phyloP scores from a whole-genome alignment of 2,888 invertebrate genomes.

The Cheilosia vernalis region DNA sequence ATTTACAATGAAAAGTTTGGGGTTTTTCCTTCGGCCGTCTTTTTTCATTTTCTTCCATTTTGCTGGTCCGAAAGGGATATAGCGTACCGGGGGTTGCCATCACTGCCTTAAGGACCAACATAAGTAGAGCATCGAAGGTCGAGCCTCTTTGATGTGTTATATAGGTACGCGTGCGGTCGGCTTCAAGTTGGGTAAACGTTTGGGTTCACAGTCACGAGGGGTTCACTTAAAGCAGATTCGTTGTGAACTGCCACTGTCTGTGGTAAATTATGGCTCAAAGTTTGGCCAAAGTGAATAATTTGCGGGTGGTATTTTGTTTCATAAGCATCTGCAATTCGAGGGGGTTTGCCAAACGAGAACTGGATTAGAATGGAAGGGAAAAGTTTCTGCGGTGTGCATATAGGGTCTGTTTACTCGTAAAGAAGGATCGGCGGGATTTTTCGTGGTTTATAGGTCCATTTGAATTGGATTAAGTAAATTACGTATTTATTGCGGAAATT shows the following conservation, averaged over 20 bases:
- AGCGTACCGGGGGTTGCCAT: background rate
- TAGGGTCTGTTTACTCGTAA: background rate
- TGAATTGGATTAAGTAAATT: conserved; percentile 22
- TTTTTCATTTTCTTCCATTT: background rate
- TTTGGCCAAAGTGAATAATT: conserved; percentile 49
- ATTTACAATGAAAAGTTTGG: conserved; percentile 58
- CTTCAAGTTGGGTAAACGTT: conserved; percentile 12
- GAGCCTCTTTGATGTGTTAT: conserved; percentile 38
- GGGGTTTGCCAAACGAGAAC: background rate
- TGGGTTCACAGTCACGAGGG: background rate
- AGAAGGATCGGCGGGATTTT: background rate
- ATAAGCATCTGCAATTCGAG: background rate
- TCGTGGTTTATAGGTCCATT: conserved; percentile 16
- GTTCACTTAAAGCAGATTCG: conserved; percentile 37
- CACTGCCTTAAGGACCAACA: conserved; percentile 34
- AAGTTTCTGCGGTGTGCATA: conserved; percentile 15
- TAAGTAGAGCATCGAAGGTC: conserved; percentile 51
- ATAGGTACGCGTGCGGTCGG: conserved; percentile 9
- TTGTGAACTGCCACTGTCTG: conserved; percentile 30
- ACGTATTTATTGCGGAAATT: conserved; percentile 36
- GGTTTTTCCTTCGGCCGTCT: background rate
- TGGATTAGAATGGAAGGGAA: conserved; percentile 40
- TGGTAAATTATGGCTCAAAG: conserved; percentile 38
- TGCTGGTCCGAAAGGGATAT: background rate
- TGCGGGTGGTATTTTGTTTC: conserved; percentile 10